Base-by-base conservation (phyloP, 2,888 invertebrate genomes). In the Bombylius major region DNA sequence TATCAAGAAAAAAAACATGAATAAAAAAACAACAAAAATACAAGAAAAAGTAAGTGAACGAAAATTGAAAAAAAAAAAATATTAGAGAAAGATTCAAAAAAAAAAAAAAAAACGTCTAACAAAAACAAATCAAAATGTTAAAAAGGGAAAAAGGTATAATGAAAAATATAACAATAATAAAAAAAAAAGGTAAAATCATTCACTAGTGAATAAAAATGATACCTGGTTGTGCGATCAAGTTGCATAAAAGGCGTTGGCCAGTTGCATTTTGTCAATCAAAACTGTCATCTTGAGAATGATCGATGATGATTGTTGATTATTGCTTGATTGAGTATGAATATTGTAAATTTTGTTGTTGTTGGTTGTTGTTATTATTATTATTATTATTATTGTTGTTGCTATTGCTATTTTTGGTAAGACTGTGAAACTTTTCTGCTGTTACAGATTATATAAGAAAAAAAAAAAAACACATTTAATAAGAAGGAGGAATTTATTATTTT, bases 241-340 rank as follows among this genome's bases (percentile, higher is more conserved):
- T 54, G 50, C 34, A 50, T 36, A 51, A 51, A 55, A 55, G 55
- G 51, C 55, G 51, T 55, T 55, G 55, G 55, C 51, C 51, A 51
- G 55, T 51, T 55, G 55, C 55, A 51, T 55, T 55, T 55, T 55
- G 55, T 55, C 51, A 51, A 39, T 51, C 55, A 55, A 42, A 55
- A 47, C 13, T 55, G 51, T 55, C 55, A 47, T 50, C 45, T 47
- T 5, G 33, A 33, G 33, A 55, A 55, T 55, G 55, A 55, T 55
- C 47, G 51, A 55, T 55, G 50, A 36, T 55, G 55, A 39, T 50
- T 46, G 39, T 42, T 42, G 39, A 11, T 42, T 42, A 42, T 42
- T 42, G 39, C 39, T 42, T 42, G 39, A 42, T 42, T 42, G 39
- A 42, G 39, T 42, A 42, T 42, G 39, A 42, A 42, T 42, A 42